Conservation (phyloP, 2,888 invertebrate genomes). For the Sinohyriopsis cumingii region DNA sequence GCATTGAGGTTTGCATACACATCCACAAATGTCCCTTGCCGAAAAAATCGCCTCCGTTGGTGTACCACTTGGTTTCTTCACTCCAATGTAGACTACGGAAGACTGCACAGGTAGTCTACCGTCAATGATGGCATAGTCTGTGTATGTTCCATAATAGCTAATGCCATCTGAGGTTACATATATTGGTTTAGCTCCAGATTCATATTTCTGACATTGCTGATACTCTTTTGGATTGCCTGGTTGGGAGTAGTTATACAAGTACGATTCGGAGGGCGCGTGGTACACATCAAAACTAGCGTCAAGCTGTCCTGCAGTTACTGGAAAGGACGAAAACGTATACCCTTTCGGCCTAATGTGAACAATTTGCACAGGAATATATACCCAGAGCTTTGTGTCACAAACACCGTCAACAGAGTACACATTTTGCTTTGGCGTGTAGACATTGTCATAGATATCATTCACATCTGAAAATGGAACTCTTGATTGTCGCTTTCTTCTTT, state of each 20-base stretch:
- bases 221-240: constrained; percentile 5
- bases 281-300: constrained; percentile 28
- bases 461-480: no score
- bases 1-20: constrained; percentile 52
- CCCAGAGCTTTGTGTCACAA: constrained; percentile 38
- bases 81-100: constrained; percentile 46
- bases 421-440: constrained; percentile 18
- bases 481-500: no score
- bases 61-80: constrained; percentile 22
- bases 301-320: constrained; percentile 28
- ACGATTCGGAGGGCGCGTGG: constrained; percentile 21
- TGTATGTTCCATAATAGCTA: constrained; percentile 51
- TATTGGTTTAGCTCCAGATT: constrained; percentile 37
- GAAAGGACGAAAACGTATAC: constrained; percentile 32
- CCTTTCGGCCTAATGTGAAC: constrained; percentile 35
- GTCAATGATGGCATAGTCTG: constrained; percentile 52
- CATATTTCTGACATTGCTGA: constrained; percentile 29
- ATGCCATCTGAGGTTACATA: constrained; percentile 50
- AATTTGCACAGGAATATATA: constrained; percentile 35
- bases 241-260: no score
- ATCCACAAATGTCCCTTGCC: constrained; percentile 53
- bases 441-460: no score
- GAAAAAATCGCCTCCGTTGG: constrained; percentile 35
- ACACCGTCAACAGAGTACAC: constrained; percentile 33
- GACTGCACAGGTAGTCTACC: constrained; percentile 44